phyloP scores from a whole-genome alignment of 2,888 invertebrate genomes.

The Sminthurinus aureus region DNA sequence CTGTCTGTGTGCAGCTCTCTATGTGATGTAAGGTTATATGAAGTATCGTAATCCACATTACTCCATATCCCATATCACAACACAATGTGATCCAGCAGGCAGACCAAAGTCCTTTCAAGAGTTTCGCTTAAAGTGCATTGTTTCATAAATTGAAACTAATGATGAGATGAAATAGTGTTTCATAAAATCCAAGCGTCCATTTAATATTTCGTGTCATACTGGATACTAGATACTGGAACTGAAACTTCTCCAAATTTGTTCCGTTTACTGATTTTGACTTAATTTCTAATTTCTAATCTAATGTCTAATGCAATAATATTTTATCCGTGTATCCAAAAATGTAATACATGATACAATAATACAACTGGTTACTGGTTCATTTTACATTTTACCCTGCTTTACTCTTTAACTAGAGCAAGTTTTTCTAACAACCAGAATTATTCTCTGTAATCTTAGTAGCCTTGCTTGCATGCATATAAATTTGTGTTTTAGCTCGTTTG shows the following conservation, averaged over 20 bases:
- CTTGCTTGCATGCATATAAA: conserved; percentile 24
- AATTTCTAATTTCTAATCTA: background rate
- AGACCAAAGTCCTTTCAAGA: background rate
- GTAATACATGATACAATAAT: background rate
- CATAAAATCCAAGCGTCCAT: no score
- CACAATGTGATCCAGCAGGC: background rate
- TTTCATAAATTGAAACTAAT: background rate
- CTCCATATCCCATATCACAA: background rate
- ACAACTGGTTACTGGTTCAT: background rate
- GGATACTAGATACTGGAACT: no score
- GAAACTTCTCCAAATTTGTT: background rate
- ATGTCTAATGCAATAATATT: background rate
- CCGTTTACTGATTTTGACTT: background rate
- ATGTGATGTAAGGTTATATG: background rate
- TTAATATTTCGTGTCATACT: background rate
- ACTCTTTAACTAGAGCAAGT: no score
- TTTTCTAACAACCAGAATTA: no score
- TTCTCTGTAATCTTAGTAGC: conserved; percentile 25
- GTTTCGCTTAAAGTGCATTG: background rate
- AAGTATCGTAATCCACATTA: background rate
- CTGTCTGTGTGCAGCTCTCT: background rate
- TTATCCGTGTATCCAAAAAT: no score
- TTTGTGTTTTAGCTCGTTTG: conserved; percentile 27
- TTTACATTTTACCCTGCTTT: no score
- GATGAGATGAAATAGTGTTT: background rate